Base-by-base conservation (phyloP, 2,888 invertebrate genomes). In the Dryobotodes eremita region DNA sequence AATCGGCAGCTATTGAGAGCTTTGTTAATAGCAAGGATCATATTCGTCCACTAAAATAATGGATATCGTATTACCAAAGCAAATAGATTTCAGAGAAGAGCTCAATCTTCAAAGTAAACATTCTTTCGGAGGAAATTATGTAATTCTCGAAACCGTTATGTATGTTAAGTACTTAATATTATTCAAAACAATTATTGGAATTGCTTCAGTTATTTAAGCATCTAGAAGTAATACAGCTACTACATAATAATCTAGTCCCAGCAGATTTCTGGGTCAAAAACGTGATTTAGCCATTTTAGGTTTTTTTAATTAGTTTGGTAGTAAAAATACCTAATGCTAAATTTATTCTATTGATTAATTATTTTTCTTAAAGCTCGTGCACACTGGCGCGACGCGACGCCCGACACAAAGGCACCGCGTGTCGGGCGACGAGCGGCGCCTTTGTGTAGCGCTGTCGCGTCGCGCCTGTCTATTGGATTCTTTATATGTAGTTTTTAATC, bases 51-150 rank as follows among this genome's bases (percentile, higher is more conserved):
- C 66, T 48, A 77, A 77, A 74, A 68, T 53, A n/a, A 71, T 72
- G n/a, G 36, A 46, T 69, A 83, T 86, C 50, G 15, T 75, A 23
- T 88, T 73, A 79, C 75, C n/a, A 86, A 86, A 88, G 61, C 57
- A 75, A 82, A 77, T 23, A 78, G 26, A 65, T 55, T 84, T 87
- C 59, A 72, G 17, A 87, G 87, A 83, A 83, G 62, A 53, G 48
- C 62, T 72, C 74, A 42, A 50, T 65, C 17, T 55, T 66, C 50
- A 70, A 69, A 86, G 62, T 65, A 79, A 86, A 78, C 26, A 72
- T 50, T 17, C 3, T 74, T 72, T 70, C 71, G 26, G 36, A 70
- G 53, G 57, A 87, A 84, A 79, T 87, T 23, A 70, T 75, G 31
- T 83, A 71, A 72, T 79, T 84, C 84, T 70, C 23, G 59, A 68